A percentile compares a stretch with the other conserved stretches of the same genome.
Evolutionary conservation across 2,797 vertebrate species (phyloP).

Genomic region (Lithobates pipiens): DNA sequence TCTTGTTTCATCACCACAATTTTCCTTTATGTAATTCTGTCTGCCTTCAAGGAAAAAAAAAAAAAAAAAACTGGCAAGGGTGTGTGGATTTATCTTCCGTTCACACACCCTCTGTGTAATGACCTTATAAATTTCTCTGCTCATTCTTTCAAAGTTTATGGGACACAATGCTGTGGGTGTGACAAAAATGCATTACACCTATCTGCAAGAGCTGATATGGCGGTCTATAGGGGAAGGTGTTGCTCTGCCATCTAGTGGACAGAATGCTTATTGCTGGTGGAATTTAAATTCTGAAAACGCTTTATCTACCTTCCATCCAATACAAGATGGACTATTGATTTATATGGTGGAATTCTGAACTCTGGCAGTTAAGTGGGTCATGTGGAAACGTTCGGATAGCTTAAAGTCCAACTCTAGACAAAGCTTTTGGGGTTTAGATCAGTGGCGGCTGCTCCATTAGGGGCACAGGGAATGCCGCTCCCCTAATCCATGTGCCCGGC

Average conservation of each 20-base stretch:
- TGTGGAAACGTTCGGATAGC: too few relatives aligned
- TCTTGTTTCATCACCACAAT: neutral
- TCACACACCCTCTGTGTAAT: slow-evolving; percentile 7
- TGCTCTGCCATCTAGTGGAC: slow-evolving; percentile 32
- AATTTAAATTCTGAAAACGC: too few relatives aligned
- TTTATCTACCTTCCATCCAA: too few relatives aligned
- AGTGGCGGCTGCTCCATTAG: too few relatives aligned
- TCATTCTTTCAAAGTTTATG: slow-evolving; percentile 38
- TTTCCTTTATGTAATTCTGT: neutral
- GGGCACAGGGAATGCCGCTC: too few relatives aligned
- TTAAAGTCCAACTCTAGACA: too few relatives aligned
- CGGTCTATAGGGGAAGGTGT: neutral
- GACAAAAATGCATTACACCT: neutral
- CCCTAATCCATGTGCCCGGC: too few relatives aligned
- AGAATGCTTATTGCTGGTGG: neutral
- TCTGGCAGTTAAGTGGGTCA: too few relatives aligned
- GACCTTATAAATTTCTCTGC: slow-evolving; percentile 6
- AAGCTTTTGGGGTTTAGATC: too few relatives aligned
- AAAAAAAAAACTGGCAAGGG: neutral
- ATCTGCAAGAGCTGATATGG: neutral
- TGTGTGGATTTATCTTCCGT: slow-evolving; percentile 14
- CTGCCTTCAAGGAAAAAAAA: slow-evolving; percentile 14
- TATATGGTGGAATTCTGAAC: too few relatives aligned
- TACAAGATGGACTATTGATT: too few relatives aligned
- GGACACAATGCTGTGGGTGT: slow-evolving; percentile 27